Evolutionary conservation across 2,797 vertebrate genomes (phyloP).

Genomic region (Ctenochaetus hawaiiensis): DNA sequence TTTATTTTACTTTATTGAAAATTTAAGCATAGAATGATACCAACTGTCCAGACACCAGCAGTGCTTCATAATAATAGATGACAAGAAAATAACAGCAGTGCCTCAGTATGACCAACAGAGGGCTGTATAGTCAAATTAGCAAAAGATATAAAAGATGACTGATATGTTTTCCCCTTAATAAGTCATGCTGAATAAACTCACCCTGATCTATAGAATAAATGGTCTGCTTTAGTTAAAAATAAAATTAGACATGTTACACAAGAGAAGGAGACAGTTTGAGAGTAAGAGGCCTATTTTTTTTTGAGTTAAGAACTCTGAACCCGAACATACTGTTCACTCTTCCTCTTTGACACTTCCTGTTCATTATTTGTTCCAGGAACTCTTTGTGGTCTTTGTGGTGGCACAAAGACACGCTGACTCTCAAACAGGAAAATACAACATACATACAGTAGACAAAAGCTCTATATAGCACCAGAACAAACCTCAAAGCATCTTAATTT

Average conservation of each 20-base stretch:
- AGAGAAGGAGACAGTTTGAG: conserved; percentile 26
- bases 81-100: conserved; percentile 16
- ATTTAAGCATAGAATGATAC: neutral
- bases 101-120: conserved; percentile 55
- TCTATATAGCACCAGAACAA: conserved; percentile 5
- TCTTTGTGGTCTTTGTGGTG: conserved; percentile 57
- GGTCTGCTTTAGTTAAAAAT: conserved; percentile 4
- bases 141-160: conserved; percentile 1
- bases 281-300: conserved; percentile 9
- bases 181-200: neutral
- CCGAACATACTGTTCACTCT: conserved; percentile 65
- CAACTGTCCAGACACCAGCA: neutral
- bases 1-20: neutral
- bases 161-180: neutral
- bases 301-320: conserved; percentile 58
- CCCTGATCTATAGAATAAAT: neutral
- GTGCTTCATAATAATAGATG: neutral
- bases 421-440: conserved; percentile 40
- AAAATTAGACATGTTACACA: conserved; percentile 15
- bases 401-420: conserved; percentile 31
- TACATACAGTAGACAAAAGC: conserved; percentile 4
- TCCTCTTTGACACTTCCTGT: conserved; percentile 87
- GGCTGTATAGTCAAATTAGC: conserved; percentile 44
- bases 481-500: neutral
- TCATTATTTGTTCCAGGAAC: conserved; percentile 86